Conservation (phyloP, 2,888 invertebrate species). For the Nebria salina region DNA sequence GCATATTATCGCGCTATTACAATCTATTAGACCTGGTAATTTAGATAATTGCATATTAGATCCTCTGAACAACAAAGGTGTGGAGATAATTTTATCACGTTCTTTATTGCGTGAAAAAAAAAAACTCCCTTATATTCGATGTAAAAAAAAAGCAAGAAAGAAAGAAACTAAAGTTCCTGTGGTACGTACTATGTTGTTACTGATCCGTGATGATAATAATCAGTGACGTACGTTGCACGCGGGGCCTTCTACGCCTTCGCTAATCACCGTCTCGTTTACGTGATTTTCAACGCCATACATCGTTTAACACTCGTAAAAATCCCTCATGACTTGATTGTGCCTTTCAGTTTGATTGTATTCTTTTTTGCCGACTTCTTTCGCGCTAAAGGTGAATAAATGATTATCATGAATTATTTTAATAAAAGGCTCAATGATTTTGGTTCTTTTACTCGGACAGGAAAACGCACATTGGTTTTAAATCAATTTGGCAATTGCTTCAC, state of each 20-base stretch:
- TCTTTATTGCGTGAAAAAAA: slow-evolving; percentile 1
- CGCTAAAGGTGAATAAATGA: background rate
- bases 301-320: background rate
- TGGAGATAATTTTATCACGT: background rate
- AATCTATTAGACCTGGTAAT: background rate
- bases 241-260: background rate
- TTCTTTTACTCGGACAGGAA: too few relatives aligned
- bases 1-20: background rate
- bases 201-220: background rate
- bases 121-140: background rate
- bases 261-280: background rate
- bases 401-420: too few relatives aligned
- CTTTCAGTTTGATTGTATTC: background rate
- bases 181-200: background rate
- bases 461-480: too few relatives aligned
- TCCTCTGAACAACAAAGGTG: background rate
- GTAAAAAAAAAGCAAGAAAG: too few relatives aligned
- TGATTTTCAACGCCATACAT: background rate
- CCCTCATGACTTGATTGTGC: background rate
- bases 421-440: too few relatives aligned
- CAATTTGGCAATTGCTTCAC: too few relatives aligned
- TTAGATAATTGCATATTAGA: slow-evolving; percentile 1
- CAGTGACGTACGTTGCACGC: background rate
- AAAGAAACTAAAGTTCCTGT: too few relatives aligned
- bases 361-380: background rate